Conservation (phyloP, 2,797 vertebrate species). For the Trachurus trachurus region DNA sequence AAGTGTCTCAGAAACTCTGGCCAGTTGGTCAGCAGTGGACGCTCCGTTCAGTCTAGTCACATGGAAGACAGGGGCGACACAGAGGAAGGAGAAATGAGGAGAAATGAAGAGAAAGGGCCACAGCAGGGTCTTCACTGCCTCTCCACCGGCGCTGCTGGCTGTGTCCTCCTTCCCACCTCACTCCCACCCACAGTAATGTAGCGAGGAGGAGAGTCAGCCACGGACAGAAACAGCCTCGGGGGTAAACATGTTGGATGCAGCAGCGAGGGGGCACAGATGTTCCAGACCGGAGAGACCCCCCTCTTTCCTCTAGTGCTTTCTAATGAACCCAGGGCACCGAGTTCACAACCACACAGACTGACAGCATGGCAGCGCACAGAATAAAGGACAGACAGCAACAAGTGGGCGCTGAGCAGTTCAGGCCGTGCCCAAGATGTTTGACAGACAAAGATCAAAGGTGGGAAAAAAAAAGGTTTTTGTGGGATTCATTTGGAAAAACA, state of each 20-base stretch:
- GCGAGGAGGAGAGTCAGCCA: slow-evolving; percentile 33
- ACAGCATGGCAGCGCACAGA: slow-evolving; percentile 5
- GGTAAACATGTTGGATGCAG: slow-evolving; percentile 71
- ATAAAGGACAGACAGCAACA: slow-evolving; percentile 29
- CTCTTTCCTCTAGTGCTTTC: slow-evolving; percentile 48
- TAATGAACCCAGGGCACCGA: slow-evolving; percentile 50
- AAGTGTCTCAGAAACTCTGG: background rate
- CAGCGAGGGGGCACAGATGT: slow-evolving; percentile 69
- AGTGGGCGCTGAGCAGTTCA: slow-evolving; percentile 35
- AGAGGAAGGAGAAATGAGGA: background rate
- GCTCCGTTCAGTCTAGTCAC: too few species aligned
- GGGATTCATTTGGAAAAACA: slow-evolving; percentile 25
- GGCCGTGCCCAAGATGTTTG: slow-evolving; percentile 46
- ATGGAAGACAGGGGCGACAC: too few species aligned
- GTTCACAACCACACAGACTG: slow-evolving; percentile 13
- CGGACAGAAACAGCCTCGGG: slow-evolving; percentile 63
- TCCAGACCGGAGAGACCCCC: slow-evolving; percentile 52
- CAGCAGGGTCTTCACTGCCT: background rate
- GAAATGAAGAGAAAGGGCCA: background rate
- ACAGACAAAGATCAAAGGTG: slow-evolving; percentile 60
- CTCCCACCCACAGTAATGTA: slow-evolving; percentile 24
- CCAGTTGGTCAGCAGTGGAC: background rate
- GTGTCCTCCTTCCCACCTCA: slow-evolving; percentile 19
- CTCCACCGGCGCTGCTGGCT: slow-evolving; percentile 3
- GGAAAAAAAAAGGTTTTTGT: slow-evolving; percentile 4